Conservation (phyloP, 1,140 invertebrate species). For the Brachionus calyciflorus region DNA sequence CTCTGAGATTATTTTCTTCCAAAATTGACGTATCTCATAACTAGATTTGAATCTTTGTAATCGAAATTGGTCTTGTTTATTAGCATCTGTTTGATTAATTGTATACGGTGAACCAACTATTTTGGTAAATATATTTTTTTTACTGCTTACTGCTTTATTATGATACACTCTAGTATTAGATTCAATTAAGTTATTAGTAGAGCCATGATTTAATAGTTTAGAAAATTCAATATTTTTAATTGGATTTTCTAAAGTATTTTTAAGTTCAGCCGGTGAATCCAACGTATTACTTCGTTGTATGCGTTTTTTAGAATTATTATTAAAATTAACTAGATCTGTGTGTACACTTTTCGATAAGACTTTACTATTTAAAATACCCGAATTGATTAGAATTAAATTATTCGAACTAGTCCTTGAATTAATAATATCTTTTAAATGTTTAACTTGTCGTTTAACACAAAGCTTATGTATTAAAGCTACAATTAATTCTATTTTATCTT, state of each 20-base stretch:
- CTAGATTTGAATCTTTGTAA: neutral
- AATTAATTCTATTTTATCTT: slow-evolving; percentile 13
- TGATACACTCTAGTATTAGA: neutral
- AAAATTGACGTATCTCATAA: slow-evolving; percentile 29
- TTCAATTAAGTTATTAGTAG: slow-evolving; percentile 13
- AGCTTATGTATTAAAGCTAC: slow-evolving; percentile 12
- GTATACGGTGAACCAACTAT: slow-evolving; percentile 22
- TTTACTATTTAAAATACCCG: slow-evolving; percentile 11
- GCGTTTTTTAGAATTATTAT: neutral
- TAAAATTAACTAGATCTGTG: too few species aligned
- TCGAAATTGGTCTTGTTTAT: neutral
- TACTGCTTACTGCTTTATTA: too few species aligned
- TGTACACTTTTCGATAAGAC: slow-evolving; percentile 6
- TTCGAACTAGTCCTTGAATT: neutral
- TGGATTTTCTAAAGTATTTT: too few species aligned
- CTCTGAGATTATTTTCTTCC: slow-evolving; percentile 39
- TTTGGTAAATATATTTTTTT: slow-evolving; percentile 11
- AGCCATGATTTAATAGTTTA: too few species aligned
- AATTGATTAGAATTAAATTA: slow-evolving; percentile 1
- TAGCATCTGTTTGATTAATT: neutral
- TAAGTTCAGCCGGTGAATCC: neutral
- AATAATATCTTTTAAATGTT: neutral
- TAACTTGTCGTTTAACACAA: neutral
- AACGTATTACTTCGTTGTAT: slow-evolving; percentile 3
- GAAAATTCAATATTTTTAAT: too few species aligned